Base-by-base conservation (phyloP, 2,797 vertebrate genomes). In the Myotis myotis region DNA sequence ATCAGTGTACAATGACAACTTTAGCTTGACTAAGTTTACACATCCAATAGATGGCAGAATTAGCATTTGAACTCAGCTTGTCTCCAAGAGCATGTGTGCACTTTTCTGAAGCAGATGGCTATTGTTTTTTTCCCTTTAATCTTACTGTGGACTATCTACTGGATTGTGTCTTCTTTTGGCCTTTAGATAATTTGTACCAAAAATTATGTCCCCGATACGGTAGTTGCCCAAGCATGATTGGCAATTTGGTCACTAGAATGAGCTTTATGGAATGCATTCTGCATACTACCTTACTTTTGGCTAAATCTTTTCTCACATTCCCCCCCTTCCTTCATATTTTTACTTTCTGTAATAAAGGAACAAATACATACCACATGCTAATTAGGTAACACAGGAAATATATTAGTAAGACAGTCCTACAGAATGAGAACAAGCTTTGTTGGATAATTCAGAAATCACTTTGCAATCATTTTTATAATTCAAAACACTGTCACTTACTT, bases 241-340 rank as follows among this genome's bases (percentile, higher is more conserved):
- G 15, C 64, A 74, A 55, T 80, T 51, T 83, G 17, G 6, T 85
- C 53, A 87, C 23, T 78, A 93, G 17, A 51, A 79, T 5, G 28
- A 82, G 49, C 62, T 87, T 82, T 55, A 87, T 7, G 53, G 49
- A 68, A 84, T 62, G 51, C 30, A 88, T 51, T 88, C 80, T 70
- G 23, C 44, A 80, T 8, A 13, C 10, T 76, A 85, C 88, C 15
- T 89, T 84, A 72, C 33, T 74, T 86, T 36, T 89, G 28, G 53
- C 41, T 86, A 71, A 55, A 80, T 55, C 49, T 88, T 87, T 91
- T 51, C 71, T 94, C 55, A 82, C 15, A 76, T 85, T 51, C 51
- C 22, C 25, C 10, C 5, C 19, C 15, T 19, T 22, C 25, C 33
- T 41, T 83, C 16, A 71, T 66, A 79, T 55, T 71, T 70, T 71